Percentiles rank a stretch among this genome's conserved stretches.
Conservation (phyloP, 2,797 vertebrate genomes). For the Urocyon cinereoargenteus region DNA sequence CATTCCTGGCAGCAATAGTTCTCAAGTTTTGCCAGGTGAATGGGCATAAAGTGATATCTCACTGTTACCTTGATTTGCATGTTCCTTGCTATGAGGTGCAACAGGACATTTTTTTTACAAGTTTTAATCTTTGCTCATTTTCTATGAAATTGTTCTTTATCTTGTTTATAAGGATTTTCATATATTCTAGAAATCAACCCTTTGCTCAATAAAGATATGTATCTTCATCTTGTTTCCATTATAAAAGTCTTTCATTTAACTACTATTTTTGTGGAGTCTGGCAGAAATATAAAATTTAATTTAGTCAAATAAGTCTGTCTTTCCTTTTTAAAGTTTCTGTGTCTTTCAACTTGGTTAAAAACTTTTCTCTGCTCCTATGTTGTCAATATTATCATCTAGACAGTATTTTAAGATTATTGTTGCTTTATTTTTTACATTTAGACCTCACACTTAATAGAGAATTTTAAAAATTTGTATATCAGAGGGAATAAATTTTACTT, state of each 20-base stretch:
- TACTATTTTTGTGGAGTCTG: neutral
- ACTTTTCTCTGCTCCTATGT: neutral
- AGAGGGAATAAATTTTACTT: neutral
- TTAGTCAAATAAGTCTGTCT: neutral
- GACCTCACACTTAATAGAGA: neutral
- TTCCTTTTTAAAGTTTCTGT: neutral
- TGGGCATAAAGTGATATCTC: neutral
- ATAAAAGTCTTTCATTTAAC: neutral
- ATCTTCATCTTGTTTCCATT: neutral
- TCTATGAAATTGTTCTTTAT: neutral
- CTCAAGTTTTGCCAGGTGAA: neutral
- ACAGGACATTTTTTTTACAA: neutral
- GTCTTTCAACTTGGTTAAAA: conserved; percentile 5
- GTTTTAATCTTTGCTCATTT: neutral
- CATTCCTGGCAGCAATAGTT: neutral
- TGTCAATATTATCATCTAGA: neutral
- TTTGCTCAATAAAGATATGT: neutral
- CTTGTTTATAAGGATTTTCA: neutral
- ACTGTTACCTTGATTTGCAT: neutral
- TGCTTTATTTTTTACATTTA: neutral
- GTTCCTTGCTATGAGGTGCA: neutral
- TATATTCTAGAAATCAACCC: neutral
- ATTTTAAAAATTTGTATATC: neutral
- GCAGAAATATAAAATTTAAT: conserved; percentile 28
- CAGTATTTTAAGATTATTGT: neutral